These are phyloP conservation scores for Pogonognathellus flavescens DNA, from an alignment of 1,140 invertebrate species.

Conservation along the genomic window DNA sequence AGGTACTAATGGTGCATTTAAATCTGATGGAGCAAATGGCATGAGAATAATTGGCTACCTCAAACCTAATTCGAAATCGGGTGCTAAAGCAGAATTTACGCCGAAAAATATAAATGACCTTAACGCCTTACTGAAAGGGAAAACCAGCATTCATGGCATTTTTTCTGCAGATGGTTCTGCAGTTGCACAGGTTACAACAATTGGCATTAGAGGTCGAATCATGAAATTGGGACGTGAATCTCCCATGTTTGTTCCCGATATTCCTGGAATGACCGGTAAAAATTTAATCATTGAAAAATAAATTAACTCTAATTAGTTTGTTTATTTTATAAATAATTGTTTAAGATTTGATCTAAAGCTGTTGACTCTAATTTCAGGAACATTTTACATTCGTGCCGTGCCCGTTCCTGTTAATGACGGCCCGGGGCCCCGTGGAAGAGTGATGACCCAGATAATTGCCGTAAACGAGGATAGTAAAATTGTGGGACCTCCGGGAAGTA, in stretches of 20 bases:
- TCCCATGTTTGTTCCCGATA: background rate
- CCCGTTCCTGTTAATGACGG: background rate
- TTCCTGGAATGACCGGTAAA: background rate
- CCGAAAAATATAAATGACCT: background rate
- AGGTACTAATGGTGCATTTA: background rate
- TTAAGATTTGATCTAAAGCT: background rate
- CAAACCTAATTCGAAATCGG: background rate
- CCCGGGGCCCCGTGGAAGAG: background rate
- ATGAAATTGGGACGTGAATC: background rate
- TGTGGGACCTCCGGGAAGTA: background rate
- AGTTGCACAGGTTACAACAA: background rate
- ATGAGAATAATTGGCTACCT: background rate
- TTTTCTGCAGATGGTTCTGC: background rate
- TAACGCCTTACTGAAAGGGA: background rate
- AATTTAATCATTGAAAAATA: background rate
- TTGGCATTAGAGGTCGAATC: background rate
- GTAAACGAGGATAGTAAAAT: background rate
- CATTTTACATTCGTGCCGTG: constrained; percentile 1
- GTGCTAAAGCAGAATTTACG: background rate
- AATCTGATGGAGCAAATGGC: background rate
- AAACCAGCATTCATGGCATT: background rate
- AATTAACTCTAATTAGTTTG: too few species aligned
- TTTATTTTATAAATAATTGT: too few species aligned
- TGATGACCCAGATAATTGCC: background rate
- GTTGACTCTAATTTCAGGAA: background rate